phyloP scores from a whole-genome alignment of 2,113 vertebrate species.

The Oreocharis arfaki region DNA sequence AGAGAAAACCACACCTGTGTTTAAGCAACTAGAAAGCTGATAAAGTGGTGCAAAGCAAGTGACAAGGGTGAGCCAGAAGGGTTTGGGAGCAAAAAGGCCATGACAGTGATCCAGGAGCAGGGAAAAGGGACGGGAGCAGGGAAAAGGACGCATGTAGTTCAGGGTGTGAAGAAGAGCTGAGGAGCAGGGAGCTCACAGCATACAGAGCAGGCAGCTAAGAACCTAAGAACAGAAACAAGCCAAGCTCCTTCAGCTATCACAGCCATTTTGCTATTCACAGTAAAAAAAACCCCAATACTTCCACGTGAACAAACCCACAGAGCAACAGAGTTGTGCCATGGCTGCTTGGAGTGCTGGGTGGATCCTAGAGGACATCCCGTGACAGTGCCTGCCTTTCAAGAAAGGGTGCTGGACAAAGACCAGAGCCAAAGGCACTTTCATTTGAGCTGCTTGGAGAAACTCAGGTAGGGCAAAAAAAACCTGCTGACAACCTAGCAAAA shows the following conservation, averaged over 20 bases:
- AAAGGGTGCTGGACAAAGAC: background rate
- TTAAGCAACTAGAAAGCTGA: background rate
- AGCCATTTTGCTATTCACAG: background rate
- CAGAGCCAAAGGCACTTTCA: background rate
- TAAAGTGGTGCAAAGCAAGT: background rate
- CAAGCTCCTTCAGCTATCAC: background rate
- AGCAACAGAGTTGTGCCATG: background rate
- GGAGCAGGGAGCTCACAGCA: background rate
- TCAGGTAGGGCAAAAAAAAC: background rate
- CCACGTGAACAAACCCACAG: background rate
- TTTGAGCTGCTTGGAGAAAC: background rate
- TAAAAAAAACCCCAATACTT: fast-evolving
- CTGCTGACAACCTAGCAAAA: background rate
- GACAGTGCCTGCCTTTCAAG: background rate
- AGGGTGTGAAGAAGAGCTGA: background rate
- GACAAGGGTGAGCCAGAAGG: background rate
- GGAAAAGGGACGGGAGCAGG: background rate
- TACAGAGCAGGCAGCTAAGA: background rate
- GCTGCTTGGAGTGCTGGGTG: background rate
- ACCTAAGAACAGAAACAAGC: background rate
- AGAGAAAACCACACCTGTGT: background rate
- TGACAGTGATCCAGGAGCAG: fast-evolving
- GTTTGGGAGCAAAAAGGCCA: background rate
- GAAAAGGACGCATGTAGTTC: background rate
- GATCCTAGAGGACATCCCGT: background rate